Conservation (phyloP, 2,888 invertebrate species). For the Autographa gamma region DNA sequence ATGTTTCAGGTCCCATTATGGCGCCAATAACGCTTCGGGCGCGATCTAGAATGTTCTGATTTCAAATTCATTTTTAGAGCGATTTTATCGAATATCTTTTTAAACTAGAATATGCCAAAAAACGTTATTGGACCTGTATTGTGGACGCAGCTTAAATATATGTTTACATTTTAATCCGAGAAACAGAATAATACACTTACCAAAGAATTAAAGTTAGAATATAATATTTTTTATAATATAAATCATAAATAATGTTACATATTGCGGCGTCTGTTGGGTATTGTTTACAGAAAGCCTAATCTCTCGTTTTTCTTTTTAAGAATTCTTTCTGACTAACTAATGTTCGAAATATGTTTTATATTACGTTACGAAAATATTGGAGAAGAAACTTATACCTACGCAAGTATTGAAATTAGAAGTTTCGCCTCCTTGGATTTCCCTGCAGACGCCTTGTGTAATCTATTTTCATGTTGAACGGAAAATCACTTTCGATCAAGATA, state of each 20-base stretch:
- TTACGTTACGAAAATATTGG: slow-evolving; percentile 38
- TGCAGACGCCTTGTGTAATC: slow-evolving; percentile 42
- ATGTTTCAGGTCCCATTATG: slow-evolving; percentile 22
- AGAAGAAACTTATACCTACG: slow-evolving; percentile 37
- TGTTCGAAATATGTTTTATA: slow-evolving; percentile 16
- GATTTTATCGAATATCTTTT: slow-evolving; percentile 21
- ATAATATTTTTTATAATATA: neutral
- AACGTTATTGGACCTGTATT: slow-evolving; percentile 13
- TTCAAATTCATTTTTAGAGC: slow-evolving; percentile 6
- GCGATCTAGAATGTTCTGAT: slow-evolving; percentile 28
- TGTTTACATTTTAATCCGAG: neutral
- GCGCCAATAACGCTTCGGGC: slow-evolving; percentile 25
- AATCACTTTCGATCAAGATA: slow-evolving; percentile 50
- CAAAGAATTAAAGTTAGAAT: slow-evolving; percentile 1
- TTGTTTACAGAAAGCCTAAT: neutral
- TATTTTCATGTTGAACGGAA: slow-evolving; percentile 39
- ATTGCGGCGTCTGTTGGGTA: neutral
- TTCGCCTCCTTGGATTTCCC: slow-evolving; percentile 48
- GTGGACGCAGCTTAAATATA: slow-evolving; percentile 38
- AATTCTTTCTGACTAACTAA: neutral
- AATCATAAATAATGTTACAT: neutral
- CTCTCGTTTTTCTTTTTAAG: neutral
- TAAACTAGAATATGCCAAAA: neutral
- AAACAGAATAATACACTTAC: neutral
- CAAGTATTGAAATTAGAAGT: slow-evolving; percentile 40